phyloP scores from a whole-genome alignment of 2,888 invertebrate species.

The Drosophila longiperda region DNA sequence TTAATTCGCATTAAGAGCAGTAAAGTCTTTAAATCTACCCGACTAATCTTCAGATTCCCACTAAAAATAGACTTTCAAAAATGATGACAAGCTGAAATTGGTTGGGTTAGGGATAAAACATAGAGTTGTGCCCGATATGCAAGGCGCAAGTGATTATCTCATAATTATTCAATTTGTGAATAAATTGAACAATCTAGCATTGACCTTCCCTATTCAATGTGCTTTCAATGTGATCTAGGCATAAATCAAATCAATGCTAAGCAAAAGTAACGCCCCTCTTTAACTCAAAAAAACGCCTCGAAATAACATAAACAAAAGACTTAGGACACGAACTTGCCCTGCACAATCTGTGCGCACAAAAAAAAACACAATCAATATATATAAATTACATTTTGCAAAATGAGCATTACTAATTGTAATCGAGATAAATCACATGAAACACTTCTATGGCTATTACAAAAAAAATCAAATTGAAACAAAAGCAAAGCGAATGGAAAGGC shows the following conservation, averaged over 20 bases:
- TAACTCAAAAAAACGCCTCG: slow-evolving; percentile 24
- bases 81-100: slow-evolving; percentile 3
- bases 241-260: slow-evolving; percentile 55
- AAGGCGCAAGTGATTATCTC: slow-evolving; percentile 4
- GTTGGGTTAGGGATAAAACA: background rate
- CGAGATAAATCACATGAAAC: slow-evolving; percentile 63
- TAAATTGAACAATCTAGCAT: slow-evolving; percentile 1
- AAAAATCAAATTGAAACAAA: slow-evolving; percentile 12
- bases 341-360: slow-evolving; percentile 2
- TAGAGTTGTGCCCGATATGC: background rate
- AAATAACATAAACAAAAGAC: slow-evolving; percentile 69
- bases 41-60: slow-evolving; percentile 9
- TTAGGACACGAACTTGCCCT: slow-evolving; percentile 79
- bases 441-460: slow-evolving; percentile 43
- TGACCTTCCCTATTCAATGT: slow-evolving; percentile 45
- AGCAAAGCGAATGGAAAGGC: slow-evolving; percentile 61
- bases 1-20: background rate
- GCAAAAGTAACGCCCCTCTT: slow-evolving; percentile 34
- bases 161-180: slow-evolving; percentile 16
- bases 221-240: slow-evolving; percentile 25
- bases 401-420: slow-evolving; percentile 72
- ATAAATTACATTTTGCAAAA: slow-evolving; percentile 61
- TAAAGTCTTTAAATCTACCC: background rate
- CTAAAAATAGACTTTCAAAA: background rate
- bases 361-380: slow-evolving; percentile 45